Conservation (phyloP, 2,888 invertebrate species). For the Synanthedon myopaeformis region DNA sequence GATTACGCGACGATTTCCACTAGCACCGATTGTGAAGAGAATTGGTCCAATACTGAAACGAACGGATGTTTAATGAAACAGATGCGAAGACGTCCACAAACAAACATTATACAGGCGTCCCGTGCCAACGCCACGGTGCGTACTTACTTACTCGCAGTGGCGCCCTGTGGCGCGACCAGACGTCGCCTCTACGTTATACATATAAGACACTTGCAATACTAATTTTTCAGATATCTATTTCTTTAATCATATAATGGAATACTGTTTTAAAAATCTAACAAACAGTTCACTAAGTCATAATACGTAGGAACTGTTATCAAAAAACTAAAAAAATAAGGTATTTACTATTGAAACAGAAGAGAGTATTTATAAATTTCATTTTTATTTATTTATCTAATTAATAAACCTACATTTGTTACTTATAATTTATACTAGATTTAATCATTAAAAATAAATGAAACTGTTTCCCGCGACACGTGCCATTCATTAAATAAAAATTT, state of each 20-base stretch:
- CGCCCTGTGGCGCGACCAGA: slow-evolving; percentile 43
- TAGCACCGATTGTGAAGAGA: slow-evolving; percentile 48
- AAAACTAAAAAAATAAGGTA: no score
- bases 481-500: no score
- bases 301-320: background rate
- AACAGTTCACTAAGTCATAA: slow-evolving; percentile 12
- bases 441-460: background rate
- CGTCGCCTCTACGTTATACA: slow-evolving; percentile 11
- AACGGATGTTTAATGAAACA: slow-evolving; percentile 59
- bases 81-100: slow-evolving; percentile 61
- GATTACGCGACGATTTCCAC: slow-evolving; percentile 29
- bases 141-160: slow-evolving; percentile 26
- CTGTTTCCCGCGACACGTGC: no score
- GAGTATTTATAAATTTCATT: background rate
- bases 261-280: slow-evolving; percentile 7
- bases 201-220: background rate
- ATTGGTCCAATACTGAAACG: slow-evolving; percentile 57
- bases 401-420: no score
- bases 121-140: slow-evolving; percentile 39
- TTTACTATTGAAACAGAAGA: slow-evolving; percentile 7
- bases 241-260: background rate
- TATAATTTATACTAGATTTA: slow-evolving; percentile 1
- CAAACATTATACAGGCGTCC: slow-evolving; percentile 43
- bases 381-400: no score
- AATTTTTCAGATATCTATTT: background rate